Evolutionary conservation across 53 echinoderm and acorn worm genomes (phyloP), one percentile per base, ranked within the genome.

Genomic region (Astropecten irregularis): DNA sequence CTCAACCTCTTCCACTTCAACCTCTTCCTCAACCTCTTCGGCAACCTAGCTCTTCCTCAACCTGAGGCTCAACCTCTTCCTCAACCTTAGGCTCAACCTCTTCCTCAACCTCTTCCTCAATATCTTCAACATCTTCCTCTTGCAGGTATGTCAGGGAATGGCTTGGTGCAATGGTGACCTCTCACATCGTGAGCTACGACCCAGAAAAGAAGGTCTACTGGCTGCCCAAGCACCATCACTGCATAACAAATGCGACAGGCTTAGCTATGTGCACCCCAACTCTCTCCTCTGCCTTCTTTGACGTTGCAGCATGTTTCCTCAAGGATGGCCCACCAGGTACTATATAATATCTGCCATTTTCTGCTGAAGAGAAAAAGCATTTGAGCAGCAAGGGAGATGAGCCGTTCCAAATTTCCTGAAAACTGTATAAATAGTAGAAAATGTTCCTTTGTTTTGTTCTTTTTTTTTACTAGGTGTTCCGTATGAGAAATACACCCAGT

Each of bases 91-190:
- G 26, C 22, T 37, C 25, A n/a, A 38, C 25, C 66, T 66, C 39
- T 66, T n/a, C 8, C 22, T 23, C n/a, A n/a, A n/a, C n/a, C n/a
- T n/a, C n/a, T n/a, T n/a, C n/a, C n/a, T n/a, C n/a, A n/a, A n/a
- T n/a, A n/a, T n/a, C n/a, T n/a, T n/a, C n/a, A n/a, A n/a, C n/a
- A n/a, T n/a, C n/a, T n/a, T 68, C 26, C 16, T 38, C 3, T 49
- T 32, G 6, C 49, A 95, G 95, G 84, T 95, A 95, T 42, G 95
- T 95, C 14, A 63, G 95, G 35, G 95, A 95, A 40, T 95, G 95
- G 95, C 77, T 95, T 3, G 93, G 93, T 14, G 76, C 95, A 4
- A 91, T 95, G 95, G 95, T 95, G 53, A 89, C 86, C 11, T 88
- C 88, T 4, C 25, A 83, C 18, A 91, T 95, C 10, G 89, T 95